Evolutionary conservation across 2,888 invertebrate species (phyloP).

Genomic region (Macrophya annulata): DNA sequence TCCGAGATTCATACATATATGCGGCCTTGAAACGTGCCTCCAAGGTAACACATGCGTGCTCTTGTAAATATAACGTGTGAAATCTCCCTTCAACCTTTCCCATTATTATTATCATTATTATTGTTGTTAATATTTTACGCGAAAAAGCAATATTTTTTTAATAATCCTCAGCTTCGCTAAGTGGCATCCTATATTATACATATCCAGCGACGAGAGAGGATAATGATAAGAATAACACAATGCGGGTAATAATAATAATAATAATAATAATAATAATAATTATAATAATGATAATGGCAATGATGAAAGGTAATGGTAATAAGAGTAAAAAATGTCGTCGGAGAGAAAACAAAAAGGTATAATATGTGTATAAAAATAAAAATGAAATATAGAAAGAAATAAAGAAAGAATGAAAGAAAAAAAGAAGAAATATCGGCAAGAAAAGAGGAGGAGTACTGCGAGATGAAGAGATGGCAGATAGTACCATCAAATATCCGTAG

Average conservation of each 20-base stretch:
- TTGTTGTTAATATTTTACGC: conserved; percentile 9
- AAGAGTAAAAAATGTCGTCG: neutral
- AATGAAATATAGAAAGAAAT: no score
- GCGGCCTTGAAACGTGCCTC: conserved; percentile 11
- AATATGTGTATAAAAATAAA: neutral
- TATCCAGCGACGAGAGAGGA: neutral
- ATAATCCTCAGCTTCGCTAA: conserved; percentile 3
- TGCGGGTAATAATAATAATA: neutral
- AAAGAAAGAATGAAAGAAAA: neutral
- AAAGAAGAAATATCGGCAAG: neutral
- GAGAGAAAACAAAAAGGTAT: neutral
- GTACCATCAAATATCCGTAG: conserved; percentile 38
- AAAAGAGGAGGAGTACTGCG: conserved; percentile 73
- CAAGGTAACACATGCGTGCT: neutral
- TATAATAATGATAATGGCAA: neutral
- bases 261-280: neutral
- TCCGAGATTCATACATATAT: neutral
- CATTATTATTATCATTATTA: conserved; percentile 19
- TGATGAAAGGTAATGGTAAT: neutral
- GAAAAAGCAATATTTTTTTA: neutral
- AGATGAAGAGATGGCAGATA: conserved; percentile 1
- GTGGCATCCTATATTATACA: neutral
- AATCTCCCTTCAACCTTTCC: neutral
- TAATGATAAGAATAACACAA: conserved; percentile 6
- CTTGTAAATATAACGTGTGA: neutral